Evolutionary conservation across 1,140 invertebrate genomes (phyloP).

Genomic region (Calosoma granatense): DNA sequence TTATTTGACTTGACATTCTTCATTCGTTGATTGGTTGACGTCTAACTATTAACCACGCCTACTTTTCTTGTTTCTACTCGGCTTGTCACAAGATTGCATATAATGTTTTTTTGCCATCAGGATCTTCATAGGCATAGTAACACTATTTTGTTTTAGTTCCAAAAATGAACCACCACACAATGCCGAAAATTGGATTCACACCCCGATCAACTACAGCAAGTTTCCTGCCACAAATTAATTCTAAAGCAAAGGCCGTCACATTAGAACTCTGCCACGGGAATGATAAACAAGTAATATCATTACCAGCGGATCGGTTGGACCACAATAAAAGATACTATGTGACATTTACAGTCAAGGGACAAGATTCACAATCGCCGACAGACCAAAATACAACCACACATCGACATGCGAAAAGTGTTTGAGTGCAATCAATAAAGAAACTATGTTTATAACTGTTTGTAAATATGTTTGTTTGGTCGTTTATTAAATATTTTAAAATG

Average conservation of each 20-base stretch:
- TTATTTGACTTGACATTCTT: background rate
- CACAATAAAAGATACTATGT: conserved; percentile 83
- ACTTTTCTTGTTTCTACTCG: too few relatives aligned
- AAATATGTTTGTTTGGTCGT: background rate
- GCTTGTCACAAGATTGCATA: too few relatives aligned
- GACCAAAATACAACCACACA: background rate
- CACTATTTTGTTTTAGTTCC: conserved; percentile 50
- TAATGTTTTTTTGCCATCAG: too few relatives aligned
- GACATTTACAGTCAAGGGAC: conserved; percentile 74
- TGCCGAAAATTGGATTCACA: conserved; percentile 50
- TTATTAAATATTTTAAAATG: background rate
- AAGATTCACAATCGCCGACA: conserved; percentile 17
- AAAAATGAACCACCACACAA: conserved; percentile 61
- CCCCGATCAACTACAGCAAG: conserved; percentile 25
- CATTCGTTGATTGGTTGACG: too few relatives aligned
- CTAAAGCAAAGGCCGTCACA: conserved; percentile 46
- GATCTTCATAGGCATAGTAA: too few relatives aligned
- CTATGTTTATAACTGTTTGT: background rate
- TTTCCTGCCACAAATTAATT: conserved; percentile 49
- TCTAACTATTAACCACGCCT: too few relatives aligned
- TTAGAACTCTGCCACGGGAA: conserved; percentile 68
- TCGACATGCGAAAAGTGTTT: conserved; percentile 11
- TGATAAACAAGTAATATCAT: conserved; percentile 71
- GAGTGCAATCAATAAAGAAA: background rate
- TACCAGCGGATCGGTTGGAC: conserved; percentile 73